Base-by-base conservation (phyloP, 2,888 invertebrate species). In the Lepidocyrtoides sp. region DNA sequence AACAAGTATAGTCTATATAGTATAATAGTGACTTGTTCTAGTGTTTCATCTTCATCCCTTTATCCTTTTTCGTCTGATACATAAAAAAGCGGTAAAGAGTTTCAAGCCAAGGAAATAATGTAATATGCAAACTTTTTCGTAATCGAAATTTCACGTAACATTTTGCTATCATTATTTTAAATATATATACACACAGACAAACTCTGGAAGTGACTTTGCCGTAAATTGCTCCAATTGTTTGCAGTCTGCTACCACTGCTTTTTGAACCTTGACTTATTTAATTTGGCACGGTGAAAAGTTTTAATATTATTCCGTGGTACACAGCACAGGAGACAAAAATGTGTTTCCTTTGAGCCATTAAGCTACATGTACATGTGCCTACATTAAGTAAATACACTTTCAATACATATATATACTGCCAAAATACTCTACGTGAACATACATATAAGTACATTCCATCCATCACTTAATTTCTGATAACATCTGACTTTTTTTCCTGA, bases 231-330 rank as follows among this genome's bases (percentile, higher is more conserved):
- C 48, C 48, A 48, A 85, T 77, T 75, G 85, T 69, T 44, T 66
- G 79, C 66, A 32, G 17, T 72, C 54, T 51, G 29, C 29, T 23
- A 5, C 77, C n/a, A 32, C 77, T 77, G 29, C 63, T 54, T 26
- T 44, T 72, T 48, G 51, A 83, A 83, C 89, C 83, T 75, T 89
- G 82, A 75, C 89, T 89, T 83, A 83, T 89, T 89, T 89, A 89
- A 89, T 89, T 89, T 89, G 60, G 82, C 83, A 89, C 82, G 51
- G 75, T 60, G 41, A 69, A 54, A 66, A 88, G 66, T 86, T 77
- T 48, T 14, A 7, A 23, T 26, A 57, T 72, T 44, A 48, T 63
- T 41, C 72, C 10, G 20, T 41, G 57, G 81, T 20, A 32, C 26
- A 29, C 29, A 29, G 14, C 14, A 10, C 26, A 32, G 17, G 23